Evolutionary conservation across 2,113 vertebrate genomes (phyloP), one percentile per base, ranked within the genome.

Genomic region (Pelecanoides urinatrix): DNA sequence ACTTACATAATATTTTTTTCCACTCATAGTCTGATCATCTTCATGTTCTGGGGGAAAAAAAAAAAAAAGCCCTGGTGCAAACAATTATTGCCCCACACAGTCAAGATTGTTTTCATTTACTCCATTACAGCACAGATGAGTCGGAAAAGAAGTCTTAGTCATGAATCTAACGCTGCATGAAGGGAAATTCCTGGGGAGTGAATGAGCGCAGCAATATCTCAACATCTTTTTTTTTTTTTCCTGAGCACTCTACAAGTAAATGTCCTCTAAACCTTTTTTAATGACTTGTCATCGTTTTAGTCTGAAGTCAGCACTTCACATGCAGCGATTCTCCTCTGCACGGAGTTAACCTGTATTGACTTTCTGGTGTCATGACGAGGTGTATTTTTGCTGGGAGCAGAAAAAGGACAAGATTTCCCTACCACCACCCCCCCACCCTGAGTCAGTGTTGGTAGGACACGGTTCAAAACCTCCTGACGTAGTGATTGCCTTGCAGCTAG

Each of bases 111-210:
- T 88, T 95, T 90, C n/a, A 77, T 88, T 96, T 80, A 84, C 72
- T 88, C 72, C 86, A 73, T 93, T 88, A 93, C 82, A 74, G 10
- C 47, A 47, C 52, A 80, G 67, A 92, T 1, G 4, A 86, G 23
- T 84, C 62, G 16, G 88, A 90, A 96, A 90, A 96, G 55, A 90
- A 38, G 8, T 77, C 68, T 88, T 84, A 88, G 59, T 96, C 95
- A 94, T 84, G 16, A 58, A 86, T 61, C 19, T 80, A 52, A 44
- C 2, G 5, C 52, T 1, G 6, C 65, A 50, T 40, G 47, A 92
- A 79, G 75, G 88, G 92, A 94, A 96, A 94, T 95, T 95, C 94
- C 82, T 66, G 56, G 38, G 45, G 29, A 86, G 47, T 95, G 88
- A 95, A 90, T 58, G 77, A 95, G 42, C 5, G 5, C 61, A 71